These are phyloP conservation scores for Tachyglossus aculeatus DNA, from an alignment of 2,797 vertebrate species.

Conservation along the genomic window DNA sequence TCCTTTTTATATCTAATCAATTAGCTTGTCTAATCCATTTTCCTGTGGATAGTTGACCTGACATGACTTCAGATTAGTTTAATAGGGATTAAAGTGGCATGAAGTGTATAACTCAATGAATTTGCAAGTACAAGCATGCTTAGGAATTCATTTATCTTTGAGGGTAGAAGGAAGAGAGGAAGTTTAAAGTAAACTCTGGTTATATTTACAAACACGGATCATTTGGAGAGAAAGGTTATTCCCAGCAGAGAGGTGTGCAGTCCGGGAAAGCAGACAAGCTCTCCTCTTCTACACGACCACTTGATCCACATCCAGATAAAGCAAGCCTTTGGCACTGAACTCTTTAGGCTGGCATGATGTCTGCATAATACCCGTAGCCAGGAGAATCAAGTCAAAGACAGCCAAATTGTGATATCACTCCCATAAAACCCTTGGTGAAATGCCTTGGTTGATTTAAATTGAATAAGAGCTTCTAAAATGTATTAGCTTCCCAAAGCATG, in stretches of 20 bases:
- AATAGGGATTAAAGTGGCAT: constrained; percentile 72
- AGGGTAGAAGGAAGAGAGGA: constrained; percentile 8
- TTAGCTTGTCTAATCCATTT: constrained; percentile 74
- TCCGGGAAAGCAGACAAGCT: constrained; percentile 41
- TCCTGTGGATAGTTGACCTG: constrained; percentile 66
- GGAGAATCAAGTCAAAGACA: constrained; percentile 72
- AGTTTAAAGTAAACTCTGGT: constrained; percentile 59
- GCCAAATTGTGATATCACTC: constrained; percentile 83
- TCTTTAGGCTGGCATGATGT: constrained; percentile 68
- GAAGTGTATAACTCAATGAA: constrained; percentile 68
- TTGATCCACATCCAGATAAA: constrained; percentile 73
- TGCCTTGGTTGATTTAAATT: constrained; percentile 78
- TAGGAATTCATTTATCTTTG: constrained; percentile 69
- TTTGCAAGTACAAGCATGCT: constrained; percentile 68
- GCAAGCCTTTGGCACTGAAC: constrained; percentile 68
- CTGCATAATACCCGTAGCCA: constrained; percentile 73
- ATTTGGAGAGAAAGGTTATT: constrained; percentile 33
- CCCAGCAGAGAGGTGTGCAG: constrained; percentile 6
- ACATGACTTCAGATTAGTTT: constrained; percentile 74
- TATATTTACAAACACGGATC: constrained; percentile 59
- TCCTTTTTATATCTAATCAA: constrained; percentile 69
- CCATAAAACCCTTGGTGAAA: constrained; percentile 79
- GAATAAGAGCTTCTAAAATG: constrained; percentile 74
- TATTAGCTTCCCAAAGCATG: constrained; percentile 71
- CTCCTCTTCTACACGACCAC: constrained; percentile 60